Evolutionary conservation across 2,888 invertebrate species (phyloP).

Genomic region (Beris morrisii): DNA sequence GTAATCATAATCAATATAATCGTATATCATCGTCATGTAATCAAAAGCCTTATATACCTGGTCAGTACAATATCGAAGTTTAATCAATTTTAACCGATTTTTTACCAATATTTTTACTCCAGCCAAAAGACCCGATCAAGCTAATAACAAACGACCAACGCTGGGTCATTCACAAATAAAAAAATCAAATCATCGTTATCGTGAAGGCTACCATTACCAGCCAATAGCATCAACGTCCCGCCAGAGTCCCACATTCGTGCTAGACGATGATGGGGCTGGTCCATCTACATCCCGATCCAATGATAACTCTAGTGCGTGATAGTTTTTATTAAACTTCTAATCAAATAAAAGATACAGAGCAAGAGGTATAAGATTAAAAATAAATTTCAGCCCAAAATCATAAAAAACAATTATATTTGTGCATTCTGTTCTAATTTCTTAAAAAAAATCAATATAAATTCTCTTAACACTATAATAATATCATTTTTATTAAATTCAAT

Average conservation of each 20-base stretch:
- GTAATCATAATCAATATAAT: conserved; percentile 53
- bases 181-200: conserved; percentile 56
- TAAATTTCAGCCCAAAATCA: conserved; percentile 39
- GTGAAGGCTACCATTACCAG: conserved; percentile 58
- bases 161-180: conserved; percentile 56
- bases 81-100: background rate
- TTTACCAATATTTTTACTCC: conserved; percentile 9
- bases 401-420: conserved; percentile 29
- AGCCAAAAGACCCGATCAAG: conserved; percentile 58
- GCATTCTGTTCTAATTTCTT: conserved; percentile 21
- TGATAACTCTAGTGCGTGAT: conserved; percentile 59
- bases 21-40: conserved; percentile 55
- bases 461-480: background rate
- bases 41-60: conserved; percentile 59
- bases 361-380: conserved; percentile 43
- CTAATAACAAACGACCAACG: conserved; percentile 57
- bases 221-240: conserved; percentile 60
- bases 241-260: conserved; percentile 58
- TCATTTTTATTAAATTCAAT: background rate
- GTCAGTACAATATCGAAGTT: conserved; percentile 42
- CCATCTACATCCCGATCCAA: conserved; percentile 58
- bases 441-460: background rate
- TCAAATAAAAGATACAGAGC: conserved; percentile 44
- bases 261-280: conserved; percentile 55
- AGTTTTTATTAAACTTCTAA: conserved; percentile 53